phyloP scores from a whole-genome alignment of 2,797 vertebrate genomes.

The Sciaenops ocellatus region DNA sequence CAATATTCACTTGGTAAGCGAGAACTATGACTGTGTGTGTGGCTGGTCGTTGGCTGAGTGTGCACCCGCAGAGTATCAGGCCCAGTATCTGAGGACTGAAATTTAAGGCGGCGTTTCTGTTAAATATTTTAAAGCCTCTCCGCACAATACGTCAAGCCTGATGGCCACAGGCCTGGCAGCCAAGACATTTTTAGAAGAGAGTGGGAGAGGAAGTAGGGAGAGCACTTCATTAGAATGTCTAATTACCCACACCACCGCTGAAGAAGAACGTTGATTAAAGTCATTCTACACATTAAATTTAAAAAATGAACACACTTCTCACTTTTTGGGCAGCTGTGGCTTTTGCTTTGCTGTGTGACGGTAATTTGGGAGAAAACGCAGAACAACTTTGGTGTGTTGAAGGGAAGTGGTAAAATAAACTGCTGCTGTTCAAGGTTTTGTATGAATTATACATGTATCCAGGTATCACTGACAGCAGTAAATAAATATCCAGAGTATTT shows the following conservation, averaged over 20 bases:
- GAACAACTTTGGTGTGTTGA: constrained; percentile 51
- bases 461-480: constrained; percentile 52
- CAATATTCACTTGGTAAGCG: constrained; percentile 50
- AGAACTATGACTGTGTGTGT: constrained; percentile 34
- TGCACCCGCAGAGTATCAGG: constrained; percentile 54
- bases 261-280: constrained; percentile 85
- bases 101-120: constrained; percentile 83
- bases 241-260: constrained; percentile 82
- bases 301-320: constrained; percentile 67
- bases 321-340: constrained; percentile 35
- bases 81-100: constrained; percentile 75
- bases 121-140: constrained; percentile 88
- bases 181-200: constrained; percentile 85
- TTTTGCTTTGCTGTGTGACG: constrained; percentile 54
- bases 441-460: constrained; percentile 73
- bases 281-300: constrained; percentile 80
- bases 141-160: constrained; percentile 82
- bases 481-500: constrained; percentile 58
- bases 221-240: constrained; percentile 87
- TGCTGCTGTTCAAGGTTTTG: constrained; percentile 53
- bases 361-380: constrained; percentile 55
- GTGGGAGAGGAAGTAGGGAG: constrained; percentile 79
- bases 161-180: constrained; percentile 77
- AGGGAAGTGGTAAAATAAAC: constrained; percentile 71
- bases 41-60: constrained; percentile 43